Evolutionary conservation across 1,140 invertebrate species (phyloP), one percentile per base, ranked within the genome.

Genomic region (Drosophila serrata): DNA sequence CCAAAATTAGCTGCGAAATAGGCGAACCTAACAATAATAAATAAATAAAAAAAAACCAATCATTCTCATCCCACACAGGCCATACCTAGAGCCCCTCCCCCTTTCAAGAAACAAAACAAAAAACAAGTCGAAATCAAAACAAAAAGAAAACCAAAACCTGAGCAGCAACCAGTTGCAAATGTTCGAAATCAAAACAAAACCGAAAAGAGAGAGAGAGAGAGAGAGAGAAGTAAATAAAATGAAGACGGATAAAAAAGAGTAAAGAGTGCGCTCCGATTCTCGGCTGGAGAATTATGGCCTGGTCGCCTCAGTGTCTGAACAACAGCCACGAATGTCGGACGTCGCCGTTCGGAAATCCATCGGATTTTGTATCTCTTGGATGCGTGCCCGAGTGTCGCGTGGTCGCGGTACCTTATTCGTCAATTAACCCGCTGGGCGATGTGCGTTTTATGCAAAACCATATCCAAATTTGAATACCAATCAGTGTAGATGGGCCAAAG

Each of bases 161-260:
- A 65, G 53, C 74, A 75, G 49, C 74, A 87, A 87, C 84, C 76
- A 88, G 84, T 87, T 88, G 81, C 81, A 59, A 61, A 55, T 68
- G 63, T 72, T 51, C 46, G 55, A 68, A 90, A 90, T 81, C 80
- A 90, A 81, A 88, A 85, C 81, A 88, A 90, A 82, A 60, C 64
- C 17, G 48, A 90, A 74, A 60, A 75, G 27, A 31, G 48, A 45
- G 58, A 63, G 42, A 35, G 31, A 22, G 31, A 35, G n/a, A 24
- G 24, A 24, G 24, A 24, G 4, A 22, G 49, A 40, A 33, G n/a
- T 61, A 45, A 62, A 46, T 39, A 61, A 74, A 46, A 33, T 12
- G 8, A 42, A 51, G 29, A 33, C 17, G 8, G 15, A 19, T 1
- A 27, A 61, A 17, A 62, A 17, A 61, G 35, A 19, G 15, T 17